A percentile compares a stretch with the other conserved stretches of the same genome.
These are phyloP conservation scores for Erpetoichthys calabaricus DNA, from an alignment of 2,797 vertebrate species.

Conservation along the genomic window DNA sequence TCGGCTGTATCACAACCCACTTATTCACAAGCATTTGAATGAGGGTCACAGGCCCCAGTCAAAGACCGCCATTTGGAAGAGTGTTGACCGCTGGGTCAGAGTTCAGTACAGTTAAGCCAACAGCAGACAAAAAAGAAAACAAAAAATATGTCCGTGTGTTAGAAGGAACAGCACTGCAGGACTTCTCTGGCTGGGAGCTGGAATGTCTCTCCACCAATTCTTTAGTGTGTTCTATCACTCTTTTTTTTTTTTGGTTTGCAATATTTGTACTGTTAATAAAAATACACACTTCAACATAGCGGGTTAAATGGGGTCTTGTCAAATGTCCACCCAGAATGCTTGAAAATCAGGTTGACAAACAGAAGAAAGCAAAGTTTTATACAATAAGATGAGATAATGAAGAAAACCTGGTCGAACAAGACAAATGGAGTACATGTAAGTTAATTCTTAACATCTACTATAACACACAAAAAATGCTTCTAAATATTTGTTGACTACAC, in stretches of 20 bases:
- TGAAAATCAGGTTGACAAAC: constrained; percentile 70
- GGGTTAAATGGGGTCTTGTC: background rate
- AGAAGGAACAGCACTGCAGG: too few species aligned
- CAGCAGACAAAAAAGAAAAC: too few species aligned
- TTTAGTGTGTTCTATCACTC: background rate
- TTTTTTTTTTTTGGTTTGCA: background rate
- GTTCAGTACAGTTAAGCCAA: too few species aligned
- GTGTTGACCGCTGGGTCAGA: too few species aligned
- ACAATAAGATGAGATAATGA: constrained; percentile 29
- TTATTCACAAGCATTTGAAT: too few species aligned
- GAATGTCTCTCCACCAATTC: too few species aligned
- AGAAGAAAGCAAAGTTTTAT: constrained; percentile 72
- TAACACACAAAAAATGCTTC: constrained; percentile 63
- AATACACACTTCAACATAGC: background rate
- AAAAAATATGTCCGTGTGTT: too few species aligned
- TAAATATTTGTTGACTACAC: constrained; percentile 54
- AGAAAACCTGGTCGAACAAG: constrained; percentile 63
- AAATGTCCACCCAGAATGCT: constrained; percentile 36
- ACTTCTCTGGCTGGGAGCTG: too few species aligned
- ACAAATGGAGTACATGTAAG: constrained; percentile 81
- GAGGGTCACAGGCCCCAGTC: too few species aligned
- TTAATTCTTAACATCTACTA: constrained; percentile 71
- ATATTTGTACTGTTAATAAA: too few species aligned
- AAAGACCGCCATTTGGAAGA: too few species aligned
- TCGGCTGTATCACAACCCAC: too few species aligned